phyloP scores from a whole-genome alignment of 2,888 invertebrate genomes.

The Nesidiocoris tenuis region DNA sequence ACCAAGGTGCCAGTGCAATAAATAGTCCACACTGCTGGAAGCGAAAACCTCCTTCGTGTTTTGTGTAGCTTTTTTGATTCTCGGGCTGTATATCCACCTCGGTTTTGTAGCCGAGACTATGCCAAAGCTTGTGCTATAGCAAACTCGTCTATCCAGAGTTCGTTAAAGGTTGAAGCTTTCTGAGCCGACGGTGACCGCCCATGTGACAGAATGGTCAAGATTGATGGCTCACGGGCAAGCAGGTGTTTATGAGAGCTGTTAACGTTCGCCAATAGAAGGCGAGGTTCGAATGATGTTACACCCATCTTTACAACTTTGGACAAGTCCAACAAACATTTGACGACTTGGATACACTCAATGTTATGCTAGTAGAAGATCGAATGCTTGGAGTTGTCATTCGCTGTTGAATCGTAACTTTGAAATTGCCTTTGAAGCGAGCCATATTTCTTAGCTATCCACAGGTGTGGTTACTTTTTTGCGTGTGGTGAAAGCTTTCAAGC shows the following conservation, averaged over 20 bases:
- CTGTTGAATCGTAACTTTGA: too few relatives aligned
- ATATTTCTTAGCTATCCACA: too few relatives aligned
- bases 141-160: conserved; percentile 14
- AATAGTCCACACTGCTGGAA: conserved; percentile 16
- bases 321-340: too few relatives aligned
- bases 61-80: background rate
- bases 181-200: conserved; percentile 1
- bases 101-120: background rate
- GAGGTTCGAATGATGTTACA: too few relatives aligned
- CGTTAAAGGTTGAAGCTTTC: background rate
- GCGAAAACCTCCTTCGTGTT: background rate
- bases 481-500: too few relatives aligned
- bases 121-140: background rate
- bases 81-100: background rate
- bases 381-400: too few relatives aligned
- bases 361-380: too few relatives aligned
- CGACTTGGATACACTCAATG: too few relatives aligned
- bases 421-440: too few relatives aligned
- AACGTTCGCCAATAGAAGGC: too few relatives aligned
- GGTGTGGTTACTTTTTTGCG: too few relatives aligned
- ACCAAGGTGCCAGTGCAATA: conserved; percentile 31
- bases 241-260: conserved; percentile 34
- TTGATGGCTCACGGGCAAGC: conserved; percentile 35
- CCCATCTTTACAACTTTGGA: too few relatives aligned
- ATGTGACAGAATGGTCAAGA: conserved; percentile 29